Evolutionary conservation across 2,113 vertebrate genomes (phyloP), one percentile per base, ranked within the genome.

Genomic region (Salminus brasiliensis): DNA sequence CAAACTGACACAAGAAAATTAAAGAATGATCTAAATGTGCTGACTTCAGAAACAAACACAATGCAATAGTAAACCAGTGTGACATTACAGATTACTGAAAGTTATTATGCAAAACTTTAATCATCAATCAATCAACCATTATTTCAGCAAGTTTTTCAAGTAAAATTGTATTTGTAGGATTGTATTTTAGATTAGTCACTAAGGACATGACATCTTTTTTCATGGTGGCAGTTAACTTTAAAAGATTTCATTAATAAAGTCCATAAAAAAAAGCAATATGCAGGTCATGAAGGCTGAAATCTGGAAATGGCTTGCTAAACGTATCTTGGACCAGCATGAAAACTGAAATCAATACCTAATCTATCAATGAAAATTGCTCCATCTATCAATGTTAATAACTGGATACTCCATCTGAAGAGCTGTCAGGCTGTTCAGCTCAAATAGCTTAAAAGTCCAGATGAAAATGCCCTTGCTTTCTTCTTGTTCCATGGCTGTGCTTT

Each of bases 371-470:
- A 49, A 36, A 81, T 39, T 21, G 30, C 27, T 6, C 13, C 62
- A 45, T 49, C 47, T 71, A 32, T 70, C 57, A 63, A 23, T 63
- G 69, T 23, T 39, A 43, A 53, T 55, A 65, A 80, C 60, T 73
- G 30, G 62, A 79, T 32, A 72, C 32, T 55, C 52, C 23, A 55
- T 55, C 52, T 55, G 66, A 70, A 63, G 55, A 47, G 41, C 39
- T 71, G 71, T 79, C 77, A 49, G 55, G 23, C 59, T 60, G 52
- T 57, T 59, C 68, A 72, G 30, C 41, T 72, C 57, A 53, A 71
- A 47, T 83, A 72, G 63, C 76, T 75, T 79, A 83, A 62, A 83
- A 49, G 52, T 68, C 76, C 39, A 69, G 29, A 36, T 43, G 47
- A 62, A 63, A 63, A 72, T 39, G 55, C 65, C 39, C 72, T 25